These are phyloP conservation scores for Epizoanthus fatuus DNA, from an alignment of 92 coral and sea anemone species.

Conservation along the genomic window DNA sequence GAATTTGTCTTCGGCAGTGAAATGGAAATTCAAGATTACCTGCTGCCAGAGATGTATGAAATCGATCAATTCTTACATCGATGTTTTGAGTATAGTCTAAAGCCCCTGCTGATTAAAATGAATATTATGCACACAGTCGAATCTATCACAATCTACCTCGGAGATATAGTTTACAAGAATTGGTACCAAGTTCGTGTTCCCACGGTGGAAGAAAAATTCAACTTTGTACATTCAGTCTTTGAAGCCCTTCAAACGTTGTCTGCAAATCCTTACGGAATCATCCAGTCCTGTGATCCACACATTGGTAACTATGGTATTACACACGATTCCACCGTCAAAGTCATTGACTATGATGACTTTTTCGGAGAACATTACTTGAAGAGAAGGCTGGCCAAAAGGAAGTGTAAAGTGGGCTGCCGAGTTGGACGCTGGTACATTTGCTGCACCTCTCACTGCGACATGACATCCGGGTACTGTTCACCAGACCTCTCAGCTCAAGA, in stretches of 20 bases:
- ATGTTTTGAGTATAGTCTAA: background rate
- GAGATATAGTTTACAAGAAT: conserved; percentile 11
- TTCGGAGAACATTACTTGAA: conserved; percentile 43
- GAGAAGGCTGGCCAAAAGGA: conserved; percentile 20
- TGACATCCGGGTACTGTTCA: conserved; percentile 49
- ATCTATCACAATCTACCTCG: background rate
- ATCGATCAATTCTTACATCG: conserved; percentile 42
- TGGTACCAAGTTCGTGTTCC: conserved; percentile 40
- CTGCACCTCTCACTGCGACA: conserved; percentile 61
- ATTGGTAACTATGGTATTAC: conserved; percentile 82
- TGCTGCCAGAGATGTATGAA: conserved; percentile 60
- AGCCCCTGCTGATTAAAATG: background rate
- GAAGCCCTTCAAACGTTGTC: conserved; percentile 58
- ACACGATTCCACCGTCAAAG: conserved; percentile 45
- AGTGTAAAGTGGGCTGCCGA: conserved; percentile 71
- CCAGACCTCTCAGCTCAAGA: conserved; percentile 35
- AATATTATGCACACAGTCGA: conserved; percentile 11
- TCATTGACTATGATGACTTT: conserved; percentile 62
- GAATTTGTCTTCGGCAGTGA: conserved; percentile 52
- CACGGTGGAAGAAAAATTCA: conserved; percentile 57
- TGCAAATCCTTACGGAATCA: conserved; percentile 63
- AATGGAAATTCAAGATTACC: conserved; percentile 46
- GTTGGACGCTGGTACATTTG: conserved; percentile 40
- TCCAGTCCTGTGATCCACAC: conserved; percentile 81
- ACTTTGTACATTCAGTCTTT: conserved; percentile 45